Base-by-base conservation (phyloP, 2,113 vertebrate species). In the Hydropotes inermis region DNA sequence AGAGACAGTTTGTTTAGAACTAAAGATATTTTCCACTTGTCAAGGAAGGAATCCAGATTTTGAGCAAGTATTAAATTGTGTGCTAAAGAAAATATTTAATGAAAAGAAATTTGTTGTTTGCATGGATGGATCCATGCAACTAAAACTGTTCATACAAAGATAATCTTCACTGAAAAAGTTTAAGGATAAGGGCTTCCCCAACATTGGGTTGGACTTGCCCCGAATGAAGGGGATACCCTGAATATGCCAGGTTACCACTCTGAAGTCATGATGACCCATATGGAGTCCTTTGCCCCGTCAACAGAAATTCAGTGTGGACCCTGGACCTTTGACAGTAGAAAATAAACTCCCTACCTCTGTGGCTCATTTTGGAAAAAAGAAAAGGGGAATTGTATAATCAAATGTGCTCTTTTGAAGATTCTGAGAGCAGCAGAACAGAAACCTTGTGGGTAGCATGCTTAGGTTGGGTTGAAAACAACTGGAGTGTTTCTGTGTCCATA, bases 61-160 rank as follows among this genome's bases (percentile, higher is more conserved):
- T 93, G 60, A 97, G 60, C 28, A 95, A 86, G n/a, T 16, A 67
- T 96, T 96, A 89, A 43, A 85, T 55, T 95, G 15, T 79, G 3
- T 90, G 45, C 39, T 83, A 87, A 76, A 79, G 58, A 92, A 84
- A 96, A 97, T 58, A 43, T 6, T 52, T 47, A 87, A 95, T 88
- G 57, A 85, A 84, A 70, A 58, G 50, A 25, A 27, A 36, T 52
- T 30, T 60, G 19, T 55, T 92, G 52, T 81, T 82, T 83, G 17
- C 27, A 55, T 89, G 79, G 30, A 45, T 82, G 27, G 60, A 89
- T 90, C 14, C 45, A 58, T 91, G n/a, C 50, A 89, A 55, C 10
- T 54, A 78, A 50, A 94, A 58, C 89, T 89, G 58, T 74, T 76
- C 55, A 55, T 76, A 54, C 54, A 88, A 33, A 39, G 50, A 28